Conservation (phyloP, 2,797 vertebrate species). For the Graptemys geographica region DNA sequence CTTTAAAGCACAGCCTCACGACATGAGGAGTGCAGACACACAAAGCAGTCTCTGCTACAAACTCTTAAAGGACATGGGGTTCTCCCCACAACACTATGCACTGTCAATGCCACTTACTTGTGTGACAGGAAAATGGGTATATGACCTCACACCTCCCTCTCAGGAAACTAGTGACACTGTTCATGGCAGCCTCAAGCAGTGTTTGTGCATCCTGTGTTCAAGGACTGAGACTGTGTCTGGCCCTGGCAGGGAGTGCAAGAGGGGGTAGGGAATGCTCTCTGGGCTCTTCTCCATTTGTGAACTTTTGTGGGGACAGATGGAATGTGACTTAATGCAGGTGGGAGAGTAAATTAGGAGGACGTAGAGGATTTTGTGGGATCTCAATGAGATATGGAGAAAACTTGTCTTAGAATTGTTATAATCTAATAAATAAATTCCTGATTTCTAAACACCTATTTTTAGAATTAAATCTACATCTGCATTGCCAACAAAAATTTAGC, state of each 20-base stretch:
- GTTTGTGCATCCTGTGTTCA: background rate
- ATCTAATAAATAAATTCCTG: background rate
- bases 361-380: background rate
- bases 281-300: background rate
- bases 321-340: background rate
- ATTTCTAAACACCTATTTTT: background rate
- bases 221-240: background rate
- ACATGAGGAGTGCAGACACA: background rate
- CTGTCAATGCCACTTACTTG: background rate
- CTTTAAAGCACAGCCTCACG: accelerated
- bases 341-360: background rate
- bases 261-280: background rate
- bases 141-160: background rate
- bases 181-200: background rate
- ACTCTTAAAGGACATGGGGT: background rate
- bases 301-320: accelerated
- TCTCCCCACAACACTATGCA: background rate
- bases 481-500: conserved; percentile 10
- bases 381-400: conserved; percentile 6
- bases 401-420: background rate
- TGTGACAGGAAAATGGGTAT: background rate
- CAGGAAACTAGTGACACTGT: background rate
- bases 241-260: background rate
- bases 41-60: background rate
- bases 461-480: background rate